Conservation (phyloP, 30 jellyfish, hydroid and myxozoan genomes). For the Rhopilema esculentum region DNA sequence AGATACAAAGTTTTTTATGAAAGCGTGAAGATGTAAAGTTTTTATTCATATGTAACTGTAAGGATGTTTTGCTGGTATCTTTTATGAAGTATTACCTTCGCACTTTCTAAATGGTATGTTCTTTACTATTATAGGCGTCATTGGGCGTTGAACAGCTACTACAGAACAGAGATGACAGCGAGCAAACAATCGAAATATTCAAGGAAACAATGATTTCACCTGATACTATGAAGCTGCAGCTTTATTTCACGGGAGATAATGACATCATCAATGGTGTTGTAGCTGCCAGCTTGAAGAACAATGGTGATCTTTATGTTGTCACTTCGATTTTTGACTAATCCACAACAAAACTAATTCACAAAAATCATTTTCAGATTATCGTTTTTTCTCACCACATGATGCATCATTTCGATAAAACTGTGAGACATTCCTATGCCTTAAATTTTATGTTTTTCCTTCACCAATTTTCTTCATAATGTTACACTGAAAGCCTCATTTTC, state of each 20-base stretch:
- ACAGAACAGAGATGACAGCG: slow-evolving; percentile 55
- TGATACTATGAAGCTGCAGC: slow-evolving; percentile 31
- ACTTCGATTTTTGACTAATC: slow-evolving; percentile 35
- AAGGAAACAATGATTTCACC: slow-evolving; percentile 48
- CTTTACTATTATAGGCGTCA: slow-evolving; percentile 30
- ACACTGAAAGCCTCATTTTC: too few species aligned
- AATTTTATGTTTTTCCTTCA: too few species aligned
- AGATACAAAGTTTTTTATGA: too few species aligned
- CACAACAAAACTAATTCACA: background rate
- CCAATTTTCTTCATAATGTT: too few species aligned
- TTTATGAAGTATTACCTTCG: too few species aligned
- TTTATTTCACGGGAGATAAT: slow-evolving; percentile 59
- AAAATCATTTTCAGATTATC: background rate
- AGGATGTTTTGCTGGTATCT: too few species aligned
- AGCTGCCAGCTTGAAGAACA: slow-evolving; percentile 43
- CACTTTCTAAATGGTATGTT: too few species aligned
- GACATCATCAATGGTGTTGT: slow-evolving; percentile 52
- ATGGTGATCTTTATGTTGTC: slow-evolving; percentile 34
- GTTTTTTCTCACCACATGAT: background rate
- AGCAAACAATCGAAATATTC: slow-evolving; percentile 33
- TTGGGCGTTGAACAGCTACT: slow-evolving; percentile 58
- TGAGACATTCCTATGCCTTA: too few species aligned
- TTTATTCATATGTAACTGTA: too few species aligned
- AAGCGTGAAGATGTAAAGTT: too few species aligned
- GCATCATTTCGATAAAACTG: too few species aligned